Evolutionary conservation across 2,113 vertebrate genomes (phyloP).

Genomic region (Alethe castanea): DNA sequence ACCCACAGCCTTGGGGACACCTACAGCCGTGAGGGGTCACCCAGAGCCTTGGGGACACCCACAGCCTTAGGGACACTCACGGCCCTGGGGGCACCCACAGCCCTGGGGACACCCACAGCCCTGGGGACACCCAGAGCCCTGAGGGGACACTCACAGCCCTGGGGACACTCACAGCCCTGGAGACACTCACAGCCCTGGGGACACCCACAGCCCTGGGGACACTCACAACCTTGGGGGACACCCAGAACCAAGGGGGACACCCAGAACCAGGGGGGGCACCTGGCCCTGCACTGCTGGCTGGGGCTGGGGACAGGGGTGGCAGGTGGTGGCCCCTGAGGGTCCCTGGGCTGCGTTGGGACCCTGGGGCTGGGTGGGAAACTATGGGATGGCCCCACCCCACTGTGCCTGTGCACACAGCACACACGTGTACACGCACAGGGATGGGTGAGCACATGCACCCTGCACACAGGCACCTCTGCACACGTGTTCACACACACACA

Average conservation of each 20-base stretch:
- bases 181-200: neutral
- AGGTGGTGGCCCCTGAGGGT: fast-evolving
- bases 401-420: neutral
- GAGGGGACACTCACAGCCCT: no score
- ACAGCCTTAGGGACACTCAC: neutral
- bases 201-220: no score
- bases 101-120: no score
- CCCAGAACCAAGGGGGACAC: neutral
- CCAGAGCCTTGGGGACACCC: neutral
- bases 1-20: no score
- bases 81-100: neutral
- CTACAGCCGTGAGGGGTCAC: neutral
- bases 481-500: no score
- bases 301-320: fast-evolving
- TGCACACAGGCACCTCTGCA: neutral
- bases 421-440: neutral
- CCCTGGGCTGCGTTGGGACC: neutral
- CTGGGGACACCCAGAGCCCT: neutral
- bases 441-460: neutral
- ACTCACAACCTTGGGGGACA: no score
- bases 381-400: neutral
- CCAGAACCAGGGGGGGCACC: neutral
- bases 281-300: fast-evolving
- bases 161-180: neutral
- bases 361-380: neutral